phyloP scores from a whole-genome alignment of 1,140 invertebrate species.

The Odontomachus brunneus region DNA sequence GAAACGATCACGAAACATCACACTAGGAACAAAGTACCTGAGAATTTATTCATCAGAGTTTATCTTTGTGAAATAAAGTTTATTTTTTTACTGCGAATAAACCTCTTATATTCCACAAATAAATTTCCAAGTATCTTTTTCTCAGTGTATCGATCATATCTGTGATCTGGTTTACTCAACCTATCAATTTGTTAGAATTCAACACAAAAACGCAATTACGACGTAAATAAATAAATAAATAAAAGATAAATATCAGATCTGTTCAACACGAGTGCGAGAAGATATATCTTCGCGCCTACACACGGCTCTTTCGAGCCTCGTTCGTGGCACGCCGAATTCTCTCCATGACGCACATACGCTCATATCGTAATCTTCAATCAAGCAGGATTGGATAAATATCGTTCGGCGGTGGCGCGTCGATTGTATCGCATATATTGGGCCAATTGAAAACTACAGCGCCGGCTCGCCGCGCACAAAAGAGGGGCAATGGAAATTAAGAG shows the following conservation, averaged over 20 bases:
- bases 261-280: neutral
- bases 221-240: neutral
- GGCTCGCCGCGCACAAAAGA: neutral
- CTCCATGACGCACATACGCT: neutral
- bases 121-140: too few species aligned
- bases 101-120: too few species aligned
- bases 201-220: too few species aligned
- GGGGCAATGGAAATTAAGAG: conserved; percentile 36
- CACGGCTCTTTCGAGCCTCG: neutral
- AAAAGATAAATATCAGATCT: neutral
- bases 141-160: too few species aligned
- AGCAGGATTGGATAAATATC: conserved; percentile 12
- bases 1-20: too few species aligned
- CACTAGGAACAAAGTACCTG: too few species aligned
- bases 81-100: too few species aligned
- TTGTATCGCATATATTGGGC: conserved; percentile 11
- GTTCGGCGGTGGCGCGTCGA: neutral
- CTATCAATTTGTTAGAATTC: too few species aligned
- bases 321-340: neutral
- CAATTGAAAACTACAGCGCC: conserved; percentile 29
- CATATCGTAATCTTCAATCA: conserved; percentile 20
- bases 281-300: neutral
- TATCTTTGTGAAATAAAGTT: too few species aligned
- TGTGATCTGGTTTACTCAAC: too few species aligned
- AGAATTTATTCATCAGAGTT: too few species aligned